phyloP scores from a whole-genome alignment of 1,140 invertebrate species.

The Procambarus clarkii region DNA sequence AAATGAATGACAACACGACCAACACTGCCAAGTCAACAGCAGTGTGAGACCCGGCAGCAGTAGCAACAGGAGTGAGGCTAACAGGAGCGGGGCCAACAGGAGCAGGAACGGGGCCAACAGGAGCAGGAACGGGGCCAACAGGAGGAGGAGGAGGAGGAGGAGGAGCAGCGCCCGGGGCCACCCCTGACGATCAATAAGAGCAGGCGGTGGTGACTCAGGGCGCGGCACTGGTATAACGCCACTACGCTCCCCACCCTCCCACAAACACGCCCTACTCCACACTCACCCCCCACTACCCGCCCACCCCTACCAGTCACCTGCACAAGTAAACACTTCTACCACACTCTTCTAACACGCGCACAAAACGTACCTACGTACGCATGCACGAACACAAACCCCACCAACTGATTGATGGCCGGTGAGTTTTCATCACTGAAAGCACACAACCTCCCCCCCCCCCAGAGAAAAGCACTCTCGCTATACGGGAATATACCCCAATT shows the following conservation, averaged over 20 bases:
- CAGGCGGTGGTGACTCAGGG: conserved; percentile 4
- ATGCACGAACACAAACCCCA: no score
- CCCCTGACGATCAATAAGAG: conserved; percentile 16
- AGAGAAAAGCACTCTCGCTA: no score
- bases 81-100: not conserved
- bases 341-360: no score
- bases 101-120: not conserved
- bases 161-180: not conserved
- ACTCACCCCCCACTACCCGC: not conserved
- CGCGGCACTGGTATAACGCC: conserved; percentile 4
- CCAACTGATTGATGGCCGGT: no score
- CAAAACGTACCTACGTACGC: no score
- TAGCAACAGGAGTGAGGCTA: not conserved
- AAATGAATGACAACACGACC: not conserved
- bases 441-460: no score
- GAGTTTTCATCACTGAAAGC: no score
- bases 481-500: no score
- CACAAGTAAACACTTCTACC: not conserved
- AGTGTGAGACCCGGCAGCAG: not conserved
- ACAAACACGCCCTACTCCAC: not conserved
- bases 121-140: not conserved
- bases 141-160: not conserved
- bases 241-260: conserved; percentile 1
- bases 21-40: not conserved
- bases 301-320: not conserved